Evolutionary conservation across 1,140 invertebrate species (phyloP).

Genomic region (Heliconius himera): DNA sequence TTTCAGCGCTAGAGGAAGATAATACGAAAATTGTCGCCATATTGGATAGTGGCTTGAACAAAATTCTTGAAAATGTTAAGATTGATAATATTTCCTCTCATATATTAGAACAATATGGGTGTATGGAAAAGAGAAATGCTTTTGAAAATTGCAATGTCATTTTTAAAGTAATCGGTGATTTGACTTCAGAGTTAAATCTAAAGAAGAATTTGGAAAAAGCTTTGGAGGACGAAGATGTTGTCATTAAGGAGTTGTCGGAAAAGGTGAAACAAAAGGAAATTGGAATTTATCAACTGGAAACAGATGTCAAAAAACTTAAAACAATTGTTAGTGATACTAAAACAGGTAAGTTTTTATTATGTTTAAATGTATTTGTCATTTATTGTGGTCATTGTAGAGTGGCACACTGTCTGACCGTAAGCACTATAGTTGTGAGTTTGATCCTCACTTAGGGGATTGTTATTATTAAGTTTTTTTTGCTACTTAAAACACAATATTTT

Average conservation of each 20-base stretch:
- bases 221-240: slow-evolving; percentile 41
- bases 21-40: slow-evolving; percentile 27
- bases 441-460: no score
- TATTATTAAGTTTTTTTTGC: no score
- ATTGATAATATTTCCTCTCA: slow-evolving; percentile 36
- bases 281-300: slow-evolving; percentile 40
- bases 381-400: no score
- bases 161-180: slow-evolving; percentile 42
- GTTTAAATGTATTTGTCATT: no score
- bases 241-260: slow-evolving; percentile 40
- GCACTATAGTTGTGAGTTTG: no score
- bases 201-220: slow-evolving; percentile 41
- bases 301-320: slow-evolving; percentile 42
- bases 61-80: slow-evolving; percentile 39
- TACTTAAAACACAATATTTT: no score
- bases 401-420: no score
- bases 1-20: slow-evolving; percentile 36
- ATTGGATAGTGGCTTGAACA: slow-evolving; percentile 41
- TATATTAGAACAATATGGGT: slow-evolving; percentile 39
- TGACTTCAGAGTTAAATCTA: slow-evolving; percentile 40
- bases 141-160: slow-evolving; percentile 43
- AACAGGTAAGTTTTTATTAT: slow-evolving; percentile 43
- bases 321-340: slow-evolving; percentile 45
- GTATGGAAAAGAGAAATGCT: slow-evolving; percentile 18
- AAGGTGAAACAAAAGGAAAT: slow-evolving; percentile 42